Evolutionary conservation across 2,888 invertebrate species (phyloP), one percentile per base, ranked within the genome.

Genomic region (Noctua pronuba): DNA sequence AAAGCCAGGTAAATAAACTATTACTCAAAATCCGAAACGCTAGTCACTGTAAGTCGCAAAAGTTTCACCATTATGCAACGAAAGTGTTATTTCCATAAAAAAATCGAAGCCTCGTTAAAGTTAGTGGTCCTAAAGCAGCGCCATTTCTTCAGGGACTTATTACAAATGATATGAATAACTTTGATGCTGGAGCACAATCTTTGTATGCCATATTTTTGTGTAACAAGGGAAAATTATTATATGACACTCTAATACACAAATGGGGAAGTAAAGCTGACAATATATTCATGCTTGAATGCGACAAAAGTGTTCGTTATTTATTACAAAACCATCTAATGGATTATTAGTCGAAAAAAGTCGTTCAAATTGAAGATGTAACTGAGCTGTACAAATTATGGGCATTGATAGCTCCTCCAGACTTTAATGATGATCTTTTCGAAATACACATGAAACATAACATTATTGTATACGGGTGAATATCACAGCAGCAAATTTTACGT

Each of bases 121-220:
- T 96, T 69, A 90, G 90, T 60, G 96, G 96, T 31, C 86, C 89
- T 70, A 96, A 96, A 86, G 92, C 94, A 46, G 84, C 92, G 55
- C 93, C 91, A 58, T 99, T 99, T 91, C 96, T 99, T 21, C 99
- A 99, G 96, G 99, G 99, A n/a, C 97, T 99, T n/a, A 98, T 99
- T 64, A 99, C 99, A 0, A 99, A 99, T 93, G 99, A 99, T 94
- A 98, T 99, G 93, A 95, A 96, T 38, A 98, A 98, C 92, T 97
- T 99, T 73, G 95, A 97, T 58, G 96, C 97, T 72, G 97, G 97
- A 18, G 95, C 97, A 5, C 96, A 96, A 16, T 97, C 97, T 78
- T 97, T 98, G 92, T 99, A 98, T 92, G 97, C 99, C 0, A 97
- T 99, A 97, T 98, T 99, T 93, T 96, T 99, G 31, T 99, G 99